A percentile compares a stretch with the other conserved stretches of the same genome.
Evolutionary conservation across 1,140 invertebrate species (phyloP).

Genomic region (Hestina assimilis): DNA sequence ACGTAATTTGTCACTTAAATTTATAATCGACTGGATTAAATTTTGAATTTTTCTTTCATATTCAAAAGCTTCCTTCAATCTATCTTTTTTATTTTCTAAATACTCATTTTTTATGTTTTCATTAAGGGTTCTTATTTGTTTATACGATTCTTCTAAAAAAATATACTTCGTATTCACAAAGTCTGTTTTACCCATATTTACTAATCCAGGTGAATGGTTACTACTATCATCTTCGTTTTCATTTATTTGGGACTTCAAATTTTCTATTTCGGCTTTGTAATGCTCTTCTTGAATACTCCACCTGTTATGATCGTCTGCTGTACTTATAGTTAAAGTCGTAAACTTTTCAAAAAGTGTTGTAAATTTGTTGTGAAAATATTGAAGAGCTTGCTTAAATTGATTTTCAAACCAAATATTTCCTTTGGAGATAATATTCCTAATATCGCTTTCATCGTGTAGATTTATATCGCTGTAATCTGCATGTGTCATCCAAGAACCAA

Average conservation of each 20-base stretch:
- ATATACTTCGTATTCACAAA: constrained; percentile 53
- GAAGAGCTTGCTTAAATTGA: constrained; percentile 55
- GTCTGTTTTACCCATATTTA: constrained; percentile 29
- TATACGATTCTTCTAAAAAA: constrained; percentile 67
- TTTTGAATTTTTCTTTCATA: constrained; percentile 64
- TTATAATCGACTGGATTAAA: constrained; percentile 47
- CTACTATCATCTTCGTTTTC: constrained; percentile 56
- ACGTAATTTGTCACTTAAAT: constrained; percentile 59
- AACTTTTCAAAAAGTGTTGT: constrained; percentile 63
- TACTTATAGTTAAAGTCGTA: constrained; percentile 49
- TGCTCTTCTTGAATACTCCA: constrained; percentile 68
- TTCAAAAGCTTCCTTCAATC: constrained; percentile 41
- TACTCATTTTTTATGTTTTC: constrained; percentile 68
- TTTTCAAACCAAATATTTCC: constrained; percentile 50
- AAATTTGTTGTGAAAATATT: constrained; percentile 71
- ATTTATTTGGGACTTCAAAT: constrained; percentile 49
- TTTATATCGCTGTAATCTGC: constrained; percentile 39
- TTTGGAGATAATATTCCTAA: constrained; percentile 42
- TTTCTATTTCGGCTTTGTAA: constrained; percentile 69
- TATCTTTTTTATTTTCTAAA: constrained; percentile 55
- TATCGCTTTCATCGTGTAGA: constrained; percentile 38
- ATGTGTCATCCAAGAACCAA: constrained; percentile 50
- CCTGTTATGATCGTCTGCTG: constrained; percentile 52
- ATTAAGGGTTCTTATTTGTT: constrained; percentile 57
- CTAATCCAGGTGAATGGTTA: constrained; percentile 51